These are phyloP conservation scores for Aethes cnicana DNA, from an alignment of 2,888 invertebrate genomes.

Conservation along the genomic window DNA sequence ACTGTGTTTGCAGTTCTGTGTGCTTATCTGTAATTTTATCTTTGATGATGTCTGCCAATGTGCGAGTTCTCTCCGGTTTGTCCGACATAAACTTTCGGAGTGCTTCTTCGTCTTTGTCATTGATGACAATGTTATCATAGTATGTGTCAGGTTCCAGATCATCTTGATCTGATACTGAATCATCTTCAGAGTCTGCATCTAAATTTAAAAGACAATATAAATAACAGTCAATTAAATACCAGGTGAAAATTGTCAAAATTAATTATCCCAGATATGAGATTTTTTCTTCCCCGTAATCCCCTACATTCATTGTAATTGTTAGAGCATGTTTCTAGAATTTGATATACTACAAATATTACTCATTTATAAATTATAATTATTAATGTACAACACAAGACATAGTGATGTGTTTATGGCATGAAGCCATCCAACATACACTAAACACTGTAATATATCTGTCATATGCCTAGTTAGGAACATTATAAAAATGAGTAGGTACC, in stretches of 20 bases:
- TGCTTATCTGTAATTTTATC: constrained; percentile 96
- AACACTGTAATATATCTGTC: too few relatives aligned
- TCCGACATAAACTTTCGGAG: constrained; percentile 88
- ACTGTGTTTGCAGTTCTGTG: constrained; percentile 92
- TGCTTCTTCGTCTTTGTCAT: constrained; percentile 94
- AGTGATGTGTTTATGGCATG: too few relatives aligned
- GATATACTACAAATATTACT: too few relatives aligned
- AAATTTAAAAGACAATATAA: too few relatives aligned
- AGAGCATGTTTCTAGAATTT: too few relatives aligned
- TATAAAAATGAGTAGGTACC: constrained; percentile 42
- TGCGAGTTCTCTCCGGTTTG: constrained; percentile 82
- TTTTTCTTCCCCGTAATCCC: too few relatives aligned
- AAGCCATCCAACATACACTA: too few relatives aligned
- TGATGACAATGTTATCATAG: constrained; percentile 88
- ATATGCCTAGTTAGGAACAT: too few relatives aligned
- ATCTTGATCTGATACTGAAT: constrained; percentile 79
- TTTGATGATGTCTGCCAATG: constrained; percentile 94
- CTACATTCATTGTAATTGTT: too few relatives aligned
- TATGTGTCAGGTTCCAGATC: constrained; percentile 82
- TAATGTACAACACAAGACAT: not conserved
- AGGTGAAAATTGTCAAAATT: too few relatives aligned
- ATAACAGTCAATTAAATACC: too few relatives aligned
- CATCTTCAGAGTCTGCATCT: constrained; percentile 68
- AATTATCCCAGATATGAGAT: too few relatives aligned
- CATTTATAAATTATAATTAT: constrained; percentile 7